Base-by-base conservation (phyloP, 2,888 invertebrate genomes). In the Noctua comes region DNA sequence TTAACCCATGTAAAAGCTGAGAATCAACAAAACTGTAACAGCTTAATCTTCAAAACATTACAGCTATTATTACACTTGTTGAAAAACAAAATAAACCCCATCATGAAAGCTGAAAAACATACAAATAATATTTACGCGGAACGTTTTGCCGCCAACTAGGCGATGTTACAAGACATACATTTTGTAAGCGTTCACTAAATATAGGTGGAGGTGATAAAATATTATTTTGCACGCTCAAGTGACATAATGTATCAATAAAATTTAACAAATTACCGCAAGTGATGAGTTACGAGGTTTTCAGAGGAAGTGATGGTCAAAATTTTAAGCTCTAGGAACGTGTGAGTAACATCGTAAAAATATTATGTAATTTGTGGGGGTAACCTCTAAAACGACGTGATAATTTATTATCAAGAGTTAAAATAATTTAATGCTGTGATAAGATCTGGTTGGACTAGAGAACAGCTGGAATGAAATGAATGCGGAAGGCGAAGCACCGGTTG, bases 211-310 rank as follows among this genome's bases (percentile, higher is more conserved):
- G 78, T 77, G 78, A 75, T 88, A 85, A 85, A 86, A 88, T 85
- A 78, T 87, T 82, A 88, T 84, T 87, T 82, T 66, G 65, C 87
- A 80, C 76, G 85, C 81, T 69, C 76, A 40, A 84, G 75, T 79
- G 85, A 78, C 75, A 88, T 85, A 69, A 79, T 65, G 79, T 78
- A 77, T 86, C 83, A 87, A 84, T 88, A 88, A 88, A 88, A 82
- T 46, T 27, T 76, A 59, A 86, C 86, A 79, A 79, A 85, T 85
- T 69, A 72, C 86, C 48, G 6, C 72, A 16, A 75, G 76, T 75
- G 80, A 83, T 83, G 85, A 83, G 72, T 76, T 86, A 85, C 66
- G 80, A 76, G 74, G 78, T 43, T 21, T 78, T 84, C 64, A 68
- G 24, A 70, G 70, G 86, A 79, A 82, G 68, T 68, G 79, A 64